These are phyloP conservation scores for Xiphophorus hellerii DNA, from an alignment of 2,113 vertebrate genomes.

Conservation along the genomic window DNA sequence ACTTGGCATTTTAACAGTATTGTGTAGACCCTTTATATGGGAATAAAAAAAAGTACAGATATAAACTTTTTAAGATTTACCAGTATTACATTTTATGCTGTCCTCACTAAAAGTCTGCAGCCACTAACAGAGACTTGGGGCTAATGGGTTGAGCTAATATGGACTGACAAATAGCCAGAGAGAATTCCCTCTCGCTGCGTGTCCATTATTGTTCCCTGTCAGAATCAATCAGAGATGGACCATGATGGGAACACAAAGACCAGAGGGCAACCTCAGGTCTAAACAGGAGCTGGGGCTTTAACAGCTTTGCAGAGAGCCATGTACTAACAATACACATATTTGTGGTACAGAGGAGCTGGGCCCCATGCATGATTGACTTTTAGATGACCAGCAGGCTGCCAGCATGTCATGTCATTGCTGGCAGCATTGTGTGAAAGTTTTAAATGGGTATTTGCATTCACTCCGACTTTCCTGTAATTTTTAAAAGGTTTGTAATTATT, in stretches of 20 bases:
- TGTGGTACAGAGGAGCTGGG: slow-evolving; percentile 41
- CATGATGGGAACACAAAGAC: slow-evolving; percentile 74
- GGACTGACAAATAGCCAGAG: slow-evolving; percentile 71
- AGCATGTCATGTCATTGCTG: slow-evolving; percentile 7
- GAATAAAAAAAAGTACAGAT: too few species aligned
- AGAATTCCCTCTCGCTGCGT: slow-evolving; percentile 70
- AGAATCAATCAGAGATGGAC: slow-evolving; percentile 70
- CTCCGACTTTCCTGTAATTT: too few species aligned
- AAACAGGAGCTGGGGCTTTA: slow-evolving; percentile 50
- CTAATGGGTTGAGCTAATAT: slow-evolving; percentile 60
- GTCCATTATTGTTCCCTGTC: slow-evolving; percentile 71
- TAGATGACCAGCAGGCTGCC: slow-evolving; percentile 32
- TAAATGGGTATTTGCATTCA: neutral
- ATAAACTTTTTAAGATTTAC: too few species aligned
- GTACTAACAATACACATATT: slow-evolving; percentile 56
- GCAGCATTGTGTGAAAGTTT: slow-evolving; percentile 3
- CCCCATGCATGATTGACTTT: slow-evolving; percentile 63
- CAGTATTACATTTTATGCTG: neutral
- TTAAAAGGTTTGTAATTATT: too few species aligned
- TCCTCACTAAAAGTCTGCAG: slow-evolving; percentile 15
- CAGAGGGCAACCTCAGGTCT: slow-evolving; percentile 57
- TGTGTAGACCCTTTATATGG: neutral
- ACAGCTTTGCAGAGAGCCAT: slow-evolving; percentile 65
- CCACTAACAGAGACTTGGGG: slow-evolving; percentile 21
- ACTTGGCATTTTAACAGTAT: too few species aligned